These are phyloP conservation scores for Oryctes rhinoceros DNA, from an alignment of 1,140 invertebrate species.

Conservation along the genomic window DNA sequence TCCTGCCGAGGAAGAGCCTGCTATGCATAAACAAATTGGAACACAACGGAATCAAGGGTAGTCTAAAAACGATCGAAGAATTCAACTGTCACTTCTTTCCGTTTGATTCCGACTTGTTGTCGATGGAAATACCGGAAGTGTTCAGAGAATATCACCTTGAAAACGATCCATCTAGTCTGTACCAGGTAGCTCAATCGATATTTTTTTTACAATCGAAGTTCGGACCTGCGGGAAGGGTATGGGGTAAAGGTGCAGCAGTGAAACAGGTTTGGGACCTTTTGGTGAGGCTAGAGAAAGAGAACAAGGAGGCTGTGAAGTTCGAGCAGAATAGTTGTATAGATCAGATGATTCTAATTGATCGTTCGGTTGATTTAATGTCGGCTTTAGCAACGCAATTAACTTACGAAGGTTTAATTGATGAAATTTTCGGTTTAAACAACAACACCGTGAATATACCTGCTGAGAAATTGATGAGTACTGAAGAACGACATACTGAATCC, in stretches of 20 bases:
- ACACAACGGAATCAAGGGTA: constrained; percentile 82
- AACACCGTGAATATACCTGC: constrained; percentile 83
- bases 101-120: constrained; percentile 91
- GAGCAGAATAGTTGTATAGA: constrained; percentile 76
- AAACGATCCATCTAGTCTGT: constrained; percentile 87
- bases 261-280: constrained; percentile 90
- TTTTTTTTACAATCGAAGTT: constrained; percentile 87
- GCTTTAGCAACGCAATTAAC: constrained; percentile 94
- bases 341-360: constrained; percentile 74
- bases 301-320: constrained; percentile 57
- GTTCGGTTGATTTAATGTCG: constrained; percentile 90
- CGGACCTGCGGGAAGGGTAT: constrained; percentile 88
- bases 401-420: constrained; percentile 97
- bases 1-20: constrained; percentile 87
- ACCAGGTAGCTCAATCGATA: constrained; percentile 88
- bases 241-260: constrained; percentile 89
- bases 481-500: constrained; percentile 70
- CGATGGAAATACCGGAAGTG: constrained; percentile 86
- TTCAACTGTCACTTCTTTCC: constrained; percentile 89
- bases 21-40: constrained; percentile 86
- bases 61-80: constrained; percentile 82
- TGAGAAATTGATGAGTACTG: constrained; percentile 78
- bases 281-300: constrained; percentile 74
- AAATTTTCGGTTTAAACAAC: constrained; percentile 76
- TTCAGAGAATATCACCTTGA: constrained; percentile 87